These are phyloP conservation scores for Belonocnema kinseyi DNA, from an alignment of 1,140 invertebrate genomes.

Conservation along the genomic window DNA sequence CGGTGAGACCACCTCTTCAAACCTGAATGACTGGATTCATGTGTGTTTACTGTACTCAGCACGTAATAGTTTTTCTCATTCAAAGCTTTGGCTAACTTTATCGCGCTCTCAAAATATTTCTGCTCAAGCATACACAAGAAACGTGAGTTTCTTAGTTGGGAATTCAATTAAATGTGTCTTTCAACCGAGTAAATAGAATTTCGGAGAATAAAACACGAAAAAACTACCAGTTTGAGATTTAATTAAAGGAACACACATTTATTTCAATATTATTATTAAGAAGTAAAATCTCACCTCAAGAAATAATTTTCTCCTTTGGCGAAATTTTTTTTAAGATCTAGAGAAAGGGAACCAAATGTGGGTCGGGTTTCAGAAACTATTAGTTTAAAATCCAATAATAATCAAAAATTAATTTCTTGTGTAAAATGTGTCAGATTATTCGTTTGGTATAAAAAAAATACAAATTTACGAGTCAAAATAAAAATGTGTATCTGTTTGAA, in stretches of 20 bases:
- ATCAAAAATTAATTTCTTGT: too few species aligned
- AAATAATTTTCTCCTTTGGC: too few species aligned
- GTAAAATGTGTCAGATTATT: too few species aligned
- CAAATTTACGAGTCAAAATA: too few species aligned
- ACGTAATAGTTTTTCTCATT: neutral
- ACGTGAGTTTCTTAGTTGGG: neutral
- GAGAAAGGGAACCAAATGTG: too few species aligned
- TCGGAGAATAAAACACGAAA: neutral
- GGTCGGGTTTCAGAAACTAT: too few species aligned
- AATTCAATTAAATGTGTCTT: constrained; percentile 7
- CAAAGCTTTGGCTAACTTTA: neutral
- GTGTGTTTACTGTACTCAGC: neutral
- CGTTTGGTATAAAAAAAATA: too few species aligned
- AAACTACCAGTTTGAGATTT: neutral
- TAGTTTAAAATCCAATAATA: too few species aligned
- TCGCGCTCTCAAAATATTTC: neutral
- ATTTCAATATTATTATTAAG: neutral
- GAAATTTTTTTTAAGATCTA: too few species aligned
- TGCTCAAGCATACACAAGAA: neutral
- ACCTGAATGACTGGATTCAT: neutral
- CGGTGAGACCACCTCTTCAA: neutral
- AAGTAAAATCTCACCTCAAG: too few species aligned
- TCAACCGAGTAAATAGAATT: constrained; percentile 2
- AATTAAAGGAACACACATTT: neutral
- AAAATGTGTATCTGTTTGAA: too few species aligned